These are phyloP conservation scores for Drosophila mauritiana DNA, from an alignment of 1,140 invertebrate genomes.

Conservation along the genomic window DNA sequence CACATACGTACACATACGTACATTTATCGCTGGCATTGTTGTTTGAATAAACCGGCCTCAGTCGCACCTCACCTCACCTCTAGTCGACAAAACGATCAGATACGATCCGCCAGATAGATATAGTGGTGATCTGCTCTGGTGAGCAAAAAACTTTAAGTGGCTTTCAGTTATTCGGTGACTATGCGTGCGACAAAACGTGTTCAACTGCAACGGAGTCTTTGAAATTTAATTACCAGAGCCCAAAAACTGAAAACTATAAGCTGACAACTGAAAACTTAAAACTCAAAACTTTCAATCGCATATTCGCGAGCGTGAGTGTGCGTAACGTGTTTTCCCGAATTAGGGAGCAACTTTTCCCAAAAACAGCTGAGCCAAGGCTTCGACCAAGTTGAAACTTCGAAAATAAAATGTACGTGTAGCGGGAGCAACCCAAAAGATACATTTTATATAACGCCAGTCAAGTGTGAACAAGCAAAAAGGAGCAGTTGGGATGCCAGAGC, in stretches of 20 bases:
- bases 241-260: constrained; percentile 13
- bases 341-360: constrained; percentile 32
- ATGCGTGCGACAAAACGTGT: constrained; percentile 80
- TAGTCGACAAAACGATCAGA: constrained; percentile 4
- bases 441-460: constrained; percentile 36
- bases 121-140: constrained; percentile 39
- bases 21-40: constrained; percentile 64
- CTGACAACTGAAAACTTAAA: constrained; percentile 26
- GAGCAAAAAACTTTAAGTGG: constrained; percentile 71
- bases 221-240: constrained; percentile 54
- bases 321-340: constrained; percentile 37
- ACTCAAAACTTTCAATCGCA: constrained; percentile 45
- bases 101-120: constrained; percentile 16
- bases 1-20: constrained; percentile 15
- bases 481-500: neutral
- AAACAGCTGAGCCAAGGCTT: constrained; percentile 41
- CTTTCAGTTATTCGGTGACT: constrained; percentile 77
- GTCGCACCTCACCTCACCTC: constrained; percentile 15
- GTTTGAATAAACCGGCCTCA: constrained; percentile 77
- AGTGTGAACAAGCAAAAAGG: constrained; percentile 4
- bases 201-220: constrained; percentile 31
- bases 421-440: constrained; percentile 11
- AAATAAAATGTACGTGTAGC: constrained; percentile 42
- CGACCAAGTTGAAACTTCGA: constrained; percentile 20
- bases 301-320: constrained; percentile 19